These are phyloP conservation scores for Misgurnus mizolepis DNA, from an alignment of 2,113 vertebrate genomes.

Conservation along the genomic window DNA sequence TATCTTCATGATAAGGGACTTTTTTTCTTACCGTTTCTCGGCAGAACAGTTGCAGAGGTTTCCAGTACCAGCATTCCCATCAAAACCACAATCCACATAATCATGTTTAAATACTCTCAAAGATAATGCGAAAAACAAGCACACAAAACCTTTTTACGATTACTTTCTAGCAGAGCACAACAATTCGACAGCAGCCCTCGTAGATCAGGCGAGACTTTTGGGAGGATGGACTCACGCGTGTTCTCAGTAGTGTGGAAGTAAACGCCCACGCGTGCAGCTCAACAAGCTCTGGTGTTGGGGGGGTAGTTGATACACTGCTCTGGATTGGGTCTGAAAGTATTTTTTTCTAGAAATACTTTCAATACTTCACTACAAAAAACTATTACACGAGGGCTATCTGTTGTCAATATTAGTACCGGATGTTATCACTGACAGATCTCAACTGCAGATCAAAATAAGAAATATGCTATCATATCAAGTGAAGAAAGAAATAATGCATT, in stretches of 20 bases:
- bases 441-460: too few relatives aligned
- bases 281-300: not conserved
- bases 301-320: too few relatives aligned
- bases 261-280: slow-evolving; percentile 32
- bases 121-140: not conserved
- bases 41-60: not conserved
- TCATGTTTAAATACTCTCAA: not conserved
- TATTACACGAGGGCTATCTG: too few relatives aligned
- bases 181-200: not conserved
- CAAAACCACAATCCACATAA: slow-evolving; percentile 19
- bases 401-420: too few relatives aligned
- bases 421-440: too few relatives aligned
- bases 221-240: not conserved
- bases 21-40: slow-evolving; percentile 29
- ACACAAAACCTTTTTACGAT: not conserved
- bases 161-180: not conserved
- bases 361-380: too few relatives aligned
- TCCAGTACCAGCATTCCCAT: slow-evolving; percentile 17
- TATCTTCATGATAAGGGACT: too few relatives aligned
- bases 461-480: too few relatives aligned
- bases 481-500: too few relatives aligned
- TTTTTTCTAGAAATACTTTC: too few relatives aligned
- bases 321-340: too few relatives aligned
- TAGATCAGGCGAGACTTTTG: not conserved
- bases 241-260: not conserved